Evolutionary conservation across 92 coral and sea anemone genomes (phyloP).

Genomic region (Plumapathes pennacea): DNA sequence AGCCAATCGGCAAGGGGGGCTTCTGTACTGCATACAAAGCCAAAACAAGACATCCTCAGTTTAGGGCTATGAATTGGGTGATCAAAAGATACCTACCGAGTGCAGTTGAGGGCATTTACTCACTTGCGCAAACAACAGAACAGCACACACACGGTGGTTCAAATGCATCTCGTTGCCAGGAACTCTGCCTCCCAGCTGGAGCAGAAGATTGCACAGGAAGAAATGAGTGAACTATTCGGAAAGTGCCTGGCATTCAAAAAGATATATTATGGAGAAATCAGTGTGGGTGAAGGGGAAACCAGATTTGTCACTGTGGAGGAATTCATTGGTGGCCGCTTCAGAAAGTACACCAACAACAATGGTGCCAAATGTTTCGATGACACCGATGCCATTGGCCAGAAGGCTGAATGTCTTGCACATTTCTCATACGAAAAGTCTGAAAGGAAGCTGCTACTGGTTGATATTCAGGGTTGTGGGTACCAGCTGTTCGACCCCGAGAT

Average conservation of each 20-base stretch:
- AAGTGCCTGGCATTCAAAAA: constrained; percentile 17
- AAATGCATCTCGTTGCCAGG: constrained; percentile 49
- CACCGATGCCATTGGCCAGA: constrained; percentile 7
- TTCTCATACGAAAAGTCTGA: constrained; percentile 19
- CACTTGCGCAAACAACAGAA: constrained; percentile 35
- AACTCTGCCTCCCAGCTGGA: constrained; percentile 40
- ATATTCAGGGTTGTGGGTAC: constrained; percentile 33
- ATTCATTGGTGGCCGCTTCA: constrained; percentile 19
- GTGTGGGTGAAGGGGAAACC: no score
- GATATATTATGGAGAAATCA: constrained; percentile 18
- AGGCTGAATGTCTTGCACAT: constrained; percentile 38
- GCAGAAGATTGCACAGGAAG: constrained; percentile 13
- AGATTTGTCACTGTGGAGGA: constrained; percentile 27
- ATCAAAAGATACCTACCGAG: constrained; percentile 45
- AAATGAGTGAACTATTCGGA: constrained; percentile 9
- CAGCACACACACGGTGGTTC: constrained; percentile 54
- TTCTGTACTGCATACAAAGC: constrained; percentile 54
- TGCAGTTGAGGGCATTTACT: constrained; percentile 27
- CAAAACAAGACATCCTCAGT: constrained; percentile 13
- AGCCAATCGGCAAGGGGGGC: constrained; percentile 48
- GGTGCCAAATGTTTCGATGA: constrained; percentile 14
- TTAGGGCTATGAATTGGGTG: constrained; percentile 44
- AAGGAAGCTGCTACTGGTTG: constrained; percentile 23
- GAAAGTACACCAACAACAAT: constrained; percentile 22
- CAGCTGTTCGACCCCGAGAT: constrained; percentile 25